phyloP scores from a whole-genome alignment of 2,113 vertebrate species.

The Leiothrix lutea region DNA sequence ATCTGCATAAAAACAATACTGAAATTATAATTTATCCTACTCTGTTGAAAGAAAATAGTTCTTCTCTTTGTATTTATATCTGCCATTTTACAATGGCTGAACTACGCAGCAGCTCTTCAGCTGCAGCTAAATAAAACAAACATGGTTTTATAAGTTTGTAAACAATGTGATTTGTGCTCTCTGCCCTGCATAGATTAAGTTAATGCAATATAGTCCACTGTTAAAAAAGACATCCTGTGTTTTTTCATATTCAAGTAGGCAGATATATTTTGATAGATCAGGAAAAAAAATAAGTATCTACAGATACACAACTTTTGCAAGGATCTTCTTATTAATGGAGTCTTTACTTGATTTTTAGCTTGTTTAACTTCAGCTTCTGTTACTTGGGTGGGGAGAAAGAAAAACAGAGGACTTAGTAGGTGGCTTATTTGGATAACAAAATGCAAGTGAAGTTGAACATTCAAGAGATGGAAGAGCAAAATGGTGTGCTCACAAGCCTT shows the following conservation, averaged over 20 bases:
- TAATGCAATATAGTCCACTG: not conserved
- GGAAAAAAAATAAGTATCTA: not conserved
- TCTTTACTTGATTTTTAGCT: not conserved
- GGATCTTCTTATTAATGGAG: not conserved
- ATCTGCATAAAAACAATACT: not conserved
- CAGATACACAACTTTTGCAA: not conserved
- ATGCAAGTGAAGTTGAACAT: not conserved
- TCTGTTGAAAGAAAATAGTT: not conserved
- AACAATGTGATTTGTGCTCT: not conserved
- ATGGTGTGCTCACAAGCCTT: not conserved
- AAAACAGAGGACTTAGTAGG: not conserved
- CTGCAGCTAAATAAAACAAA: not conserved
- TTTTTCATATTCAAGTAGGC: not conserved
- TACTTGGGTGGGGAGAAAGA: not conserved
- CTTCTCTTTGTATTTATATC: not conserved
- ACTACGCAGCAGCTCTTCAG: not conserved
- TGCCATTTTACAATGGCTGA: not conserved
- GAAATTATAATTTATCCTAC: not conserved
- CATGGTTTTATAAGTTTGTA: not conserved
- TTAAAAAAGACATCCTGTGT: not conserved
- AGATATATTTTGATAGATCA: not conserved
- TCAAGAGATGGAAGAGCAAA: not conserved
- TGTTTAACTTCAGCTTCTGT: not conserved
- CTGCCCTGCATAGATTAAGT: not conserved
- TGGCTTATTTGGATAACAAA: not conserved